Evolutionary conservation across 2,888 invertebrate genomes (phyloP), one percentile per base, ranked within the genome.

Genomic region (Nebria brevicollis): DNA sequence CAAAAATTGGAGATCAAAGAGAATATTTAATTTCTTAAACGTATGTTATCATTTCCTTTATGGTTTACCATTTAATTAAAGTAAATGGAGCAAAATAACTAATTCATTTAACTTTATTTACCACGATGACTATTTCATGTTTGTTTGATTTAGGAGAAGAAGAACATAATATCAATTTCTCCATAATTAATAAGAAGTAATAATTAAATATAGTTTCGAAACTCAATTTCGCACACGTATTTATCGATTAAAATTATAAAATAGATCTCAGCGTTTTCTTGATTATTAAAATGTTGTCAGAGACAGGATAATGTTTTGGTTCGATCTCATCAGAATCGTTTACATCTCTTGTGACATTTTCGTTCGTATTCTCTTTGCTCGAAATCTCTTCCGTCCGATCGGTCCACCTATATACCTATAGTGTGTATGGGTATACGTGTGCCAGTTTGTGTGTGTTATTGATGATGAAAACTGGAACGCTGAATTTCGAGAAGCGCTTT

Each of bases 381-480:
- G 6, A 13, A 54, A 54, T 54, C 54, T 2, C 13, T 54, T 13
- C 54, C 54, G 4, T 54, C 54, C 54, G 54, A 54, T 54, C 54
- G 54, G 54, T 54, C 54, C 54, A 54, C 54, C 54, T 54, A 54
- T 54, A 54, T 54, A 54, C 54, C 54, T 54, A 54, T 70, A 25
- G 34, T 70, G 13, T 70, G 70, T 26, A 34, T 70, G 70, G 13
- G 15, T n/a, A 13, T 20, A 25, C 15, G 70, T 70, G 70, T 70
- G 20, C 15, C 26, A 11, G 68, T 68, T 15, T 68, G 68, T 68
- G 72, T 72, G 26, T 34, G 79, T 79, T 79, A 79, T 79, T 79
- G 79, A 79, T 79, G 79, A 79, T 79, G 79, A 79, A 75, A 79
- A 79, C 79, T 74, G 79, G 43, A 79, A 25, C 79, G 79, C 75